Evolutionary conservation across 2,888 invertebrate genomes (phyloP).

Genomic region (Drosophila borborema): DNA sequence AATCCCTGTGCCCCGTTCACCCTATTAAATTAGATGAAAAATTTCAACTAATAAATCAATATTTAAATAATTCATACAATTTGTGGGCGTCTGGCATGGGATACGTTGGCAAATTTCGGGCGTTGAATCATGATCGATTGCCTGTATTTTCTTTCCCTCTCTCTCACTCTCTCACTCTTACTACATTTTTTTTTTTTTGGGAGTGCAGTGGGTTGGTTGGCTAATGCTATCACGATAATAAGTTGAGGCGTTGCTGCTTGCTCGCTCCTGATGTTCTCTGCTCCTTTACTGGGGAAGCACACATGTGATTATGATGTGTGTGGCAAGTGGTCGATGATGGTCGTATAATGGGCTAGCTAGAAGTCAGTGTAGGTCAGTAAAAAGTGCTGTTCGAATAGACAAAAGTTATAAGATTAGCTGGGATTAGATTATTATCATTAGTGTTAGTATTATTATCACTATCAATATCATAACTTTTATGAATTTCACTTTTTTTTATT

Average conservation of each 20-base stretch:
- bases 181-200: not conserved
- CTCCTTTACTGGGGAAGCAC: not conserved
- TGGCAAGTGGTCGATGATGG: not conserved
- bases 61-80: slow-evolving; percentile 75
- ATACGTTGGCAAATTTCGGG: slow-evolving; percentile 1
- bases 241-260: slow-evolving; percentile 1
- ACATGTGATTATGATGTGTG: slow-evolving; percentile 41
- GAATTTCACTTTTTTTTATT: not conserved
- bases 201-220: slow-evolving; percentile 28
- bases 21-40: slow-evolving; percentile 66
- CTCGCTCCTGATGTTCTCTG: not conserved
- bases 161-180: not conserved
- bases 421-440: not conserved
- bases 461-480: not conserved
- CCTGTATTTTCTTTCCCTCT: not conserved
- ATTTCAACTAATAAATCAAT: slow-evolving; percentile 74
- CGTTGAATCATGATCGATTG: slow-evolving; percentile 62
- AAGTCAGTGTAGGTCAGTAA: not conserved
- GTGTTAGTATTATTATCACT: not conserved
- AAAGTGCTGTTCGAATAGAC: not conserved
- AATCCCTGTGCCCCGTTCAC: not conserved
- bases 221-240: slow-evolving; percentile 27
- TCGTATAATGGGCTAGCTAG: not conserved
- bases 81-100: slow-evolving; percentile 25
- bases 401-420: not conserved